phyloP scores from a whole-genome alignment of 2,113 vertebrate genomes.

The Haplochromis vanheusdeni region DNA sequence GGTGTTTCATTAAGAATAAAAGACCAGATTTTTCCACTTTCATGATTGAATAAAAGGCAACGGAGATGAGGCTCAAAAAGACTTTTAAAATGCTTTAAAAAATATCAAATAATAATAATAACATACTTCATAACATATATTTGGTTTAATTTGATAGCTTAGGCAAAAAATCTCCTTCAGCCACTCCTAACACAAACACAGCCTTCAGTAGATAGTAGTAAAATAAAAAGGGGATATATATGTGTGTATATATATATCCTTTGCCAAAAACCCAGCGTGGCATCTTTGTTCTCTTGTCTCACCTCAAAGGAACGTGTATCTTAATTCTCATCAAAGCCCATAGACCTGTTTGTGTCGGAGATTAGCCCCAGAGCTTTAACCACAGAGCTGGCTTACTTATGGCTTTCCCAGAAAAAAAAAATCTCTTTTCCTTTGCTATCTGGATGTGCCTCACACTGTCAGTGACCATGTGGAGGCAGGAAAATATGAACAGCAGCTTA shows the following conservation, averaged over 20 bases:
- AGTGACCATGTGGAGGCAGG: background rate
- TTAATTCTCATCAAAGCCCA: slow-evolving; percentile 44
- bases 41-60: background rate
- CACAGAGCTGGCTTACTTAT: background rate
- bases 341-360: slow-evolving; percentile 11
- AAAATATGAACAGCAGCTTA: slow-evolving; percentile 12
- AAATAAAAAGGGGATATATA: background rate
- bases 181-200: background rate
- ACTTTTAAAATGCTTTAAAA: background rate
- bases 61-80: background rate
- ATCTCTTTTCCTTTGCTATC: background rate
- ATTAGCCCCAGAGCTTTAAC: slow-evolving; percentile 6
- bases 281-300: background rate
- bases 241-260: background rate
- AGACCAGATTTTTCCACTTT: background rate
- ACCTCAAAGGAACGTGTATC: slow-evolving; percentile 15
- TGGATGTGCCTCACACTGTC: background rate
- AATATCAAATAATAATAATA: background rate
- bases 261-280: background rate
- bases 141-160: background rate
- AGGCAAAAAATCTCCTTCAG: background rate
- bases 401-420: background rate
- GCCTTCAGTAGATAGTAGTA: background rate
- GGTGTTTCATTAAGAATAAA: background rate
- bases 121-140: background rate